Base-by-base conservation (phyloP, 2,797 vertebrate genomes). In the Masticophis lateralis region DNA sequence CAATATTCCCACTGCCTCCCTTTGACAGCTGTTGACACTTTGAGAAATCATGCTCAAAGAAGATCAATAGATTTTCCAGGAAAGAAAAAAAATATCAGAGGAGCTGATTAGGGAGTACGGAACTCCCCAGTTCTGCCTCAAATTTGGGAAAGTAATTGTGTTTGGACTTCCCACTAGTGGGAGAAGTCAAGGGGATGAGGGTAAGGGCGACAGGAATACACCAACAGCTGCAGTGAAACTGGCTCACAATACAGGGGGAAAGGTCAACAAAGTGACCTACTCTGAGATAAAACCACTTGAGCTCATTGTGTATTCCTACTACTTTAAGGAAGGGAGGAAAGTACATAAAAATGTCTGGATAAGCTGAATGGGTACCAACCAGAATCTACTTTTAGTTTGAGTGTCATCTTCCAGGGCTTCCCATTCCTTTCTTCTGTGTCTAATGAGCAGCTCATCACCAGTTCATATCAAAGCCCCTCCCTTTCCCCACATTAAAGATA, bases 401-500 rank as follows among this genome's bases (percentile, higher is more conserved):
- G 1, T 32, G 28, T 60, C 59, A 32, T 66, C 66, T 88, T n/a
- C 43, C 28, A 51, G 6, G 83, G 32, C 2, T 88, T 88, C 63
- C 61, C 37, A 32, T 28, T 22, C 18, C 5, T 1, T 87, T 14
- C 69, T 43, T 91, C 61, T 53, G 89, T 94, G 47, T 27, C 11
- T 63, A 10, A n/a, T 88, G n/a, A 27, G 5, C 63, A 63, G 60
- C 53, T 69, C 37, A 9, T 87, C 16, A 27, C 32, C 4, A 87
- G 28, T 27, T 87, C 27, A 32, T 14, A 20, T 18, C n/a, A 28
- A 20, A 43, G 74, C 18, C 8, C 74, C 18, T 43, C 3, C 74
- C 74, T 43, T 43, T 79, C 8, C 74, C 37, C 74, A 90, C 88
- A 92, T 93, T 92, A 92, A 89, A 94, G 92, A 88, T 91, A 90